These are phyloP conservation scores for Cheirogaleus major DNA, from an alignment of 2,797 vertebrate genomes.

Conservation along the genomic window DNA sequence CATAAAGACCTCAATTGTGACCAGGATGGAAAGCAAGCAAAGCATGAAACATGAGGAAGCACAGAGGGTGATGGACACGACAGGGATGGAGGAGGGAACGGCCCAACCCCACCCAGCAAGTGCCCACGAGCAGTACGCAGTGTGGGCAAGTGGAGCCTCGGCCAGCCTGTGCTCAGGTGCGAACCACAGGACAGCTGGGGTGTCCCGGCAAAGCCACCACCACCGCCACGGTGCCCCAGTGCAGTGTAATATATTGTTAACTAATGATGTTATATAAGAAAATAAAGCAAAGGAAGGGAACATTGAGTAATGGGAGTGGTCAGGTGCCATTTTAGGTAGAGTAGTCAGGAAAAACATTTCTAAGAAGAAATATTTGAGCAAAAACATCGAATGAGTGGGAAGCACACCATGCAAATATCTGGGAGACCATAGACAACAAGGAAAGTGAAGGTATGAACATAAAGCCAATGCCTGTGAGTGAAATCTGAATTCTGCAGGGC, in stretches of 20 bases:
- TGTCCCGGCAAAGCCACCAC: neutral
- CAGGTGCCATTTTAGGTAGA: neutral
- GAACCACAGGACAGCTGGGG: neutral
- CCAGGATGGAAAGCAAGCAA: neutral
- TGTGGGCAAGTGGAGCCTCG: neutral
- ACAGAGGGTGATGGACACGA: neutral
- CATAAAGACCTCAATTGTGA: neutral
- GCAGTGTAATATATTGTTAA: neutral
- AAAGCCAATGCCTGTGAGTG: neutral
- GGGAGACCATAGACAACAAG: neutral
- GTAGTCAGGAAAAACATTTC: neutral
- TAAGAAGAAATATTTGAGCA: neutral
- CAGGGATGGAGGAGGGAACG: neutral
- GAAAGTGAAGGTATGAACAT: neutral
- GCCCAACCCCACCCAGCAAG: neutral
- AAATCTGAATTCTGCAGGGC: neutral
- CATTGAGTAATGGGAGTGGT: neutral
- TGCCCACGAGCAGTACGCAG: neutral
- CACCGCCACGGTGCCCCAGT: neutral
- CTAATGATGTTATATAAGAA: neutral
- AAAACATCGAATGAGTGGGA: neutral
- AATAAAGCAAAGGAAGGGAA: neutral
- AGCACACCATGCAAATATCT: neutral
- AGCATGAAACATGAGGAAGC: neutral
- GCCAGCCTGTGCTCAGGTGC: neutral